phyloP scores from a whole-genome alignment of 2,797 vertebrate species.

The Adelosebastes latens region DNA sequence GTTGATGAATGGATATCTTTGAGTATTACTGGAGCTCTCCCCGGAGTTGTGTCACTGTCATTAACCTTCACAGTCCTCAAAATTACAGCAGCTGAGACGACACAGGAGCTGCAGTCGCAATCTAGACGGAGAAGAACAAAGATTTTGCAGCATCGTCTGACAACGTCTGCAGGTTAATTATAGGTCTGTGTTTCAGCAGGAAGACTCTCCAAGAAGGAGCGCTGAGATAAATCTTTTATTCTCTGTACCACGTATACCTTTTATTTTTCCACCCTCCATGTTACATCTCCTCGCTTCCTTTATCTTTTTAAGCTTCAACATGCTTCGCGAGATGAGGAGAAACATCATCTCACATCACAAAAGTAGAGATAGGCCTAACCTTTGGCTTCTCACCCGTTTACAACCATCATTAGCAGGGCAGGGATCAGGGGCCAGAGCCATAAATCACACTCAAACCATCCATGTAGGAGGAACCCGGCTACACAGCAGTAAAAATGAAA shows the following conservation, averaged over 20 bases:
- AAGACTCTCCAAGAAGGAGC: slow-evolving; percentile 22
- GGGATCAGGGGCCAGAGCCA: slow-evolving; percentile 66
- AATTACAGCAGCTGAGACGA: slow-evolving; percentile 51
- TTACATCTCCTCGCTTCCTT: slow-evolving; percentile 9
- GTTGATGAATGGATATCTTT: slow-evolving; percentile 71
- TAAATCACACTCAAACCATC: slow-evolving; percentile 75
- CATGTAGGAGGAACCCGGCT: slow-evolving; percentile 56
- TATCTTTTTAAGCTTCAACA: slow-evolving; percentile 29
- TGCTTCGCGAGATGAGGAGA: slow-evolving; percentile 23
- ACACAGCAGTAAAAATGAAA: slow-evolving; percentile 63
- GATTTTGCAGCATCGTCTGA: slow-evolving; percentile 31
- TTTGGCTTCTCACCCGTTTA: slow-evolving; percentile 66
- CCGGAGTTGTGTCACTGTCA: slow-evolving; percentile 54
- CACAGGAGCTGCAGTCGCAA: not conserved
- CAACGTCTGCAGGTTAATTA: slow-evolving; percentile 59
- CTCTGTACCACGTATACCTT: not conserved
- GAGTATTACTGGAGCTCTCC: slow-evolving; percentile 49
- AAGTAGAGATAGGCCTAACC: slow-evolving; percentile 58
- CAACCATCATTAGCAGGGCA: slow-evolving; percentile 74
- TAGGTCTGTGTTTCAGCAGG: slow-evolving; percentile 40
- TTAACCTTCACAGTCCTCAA: slow-evolving; percentile 67
- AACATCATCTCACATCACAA: slow-evolving; percentile 57
- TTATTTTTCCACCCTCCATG: not conserved
- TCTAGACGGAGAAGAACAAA: slow-evolving; percentile 41
- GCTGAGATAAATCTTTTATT: slow-evolving; percentile 41